phyloP scores from a whole-genome alignment of 2,888 invertebrate genomes.

The Drosophila anomalipes region DNA sequence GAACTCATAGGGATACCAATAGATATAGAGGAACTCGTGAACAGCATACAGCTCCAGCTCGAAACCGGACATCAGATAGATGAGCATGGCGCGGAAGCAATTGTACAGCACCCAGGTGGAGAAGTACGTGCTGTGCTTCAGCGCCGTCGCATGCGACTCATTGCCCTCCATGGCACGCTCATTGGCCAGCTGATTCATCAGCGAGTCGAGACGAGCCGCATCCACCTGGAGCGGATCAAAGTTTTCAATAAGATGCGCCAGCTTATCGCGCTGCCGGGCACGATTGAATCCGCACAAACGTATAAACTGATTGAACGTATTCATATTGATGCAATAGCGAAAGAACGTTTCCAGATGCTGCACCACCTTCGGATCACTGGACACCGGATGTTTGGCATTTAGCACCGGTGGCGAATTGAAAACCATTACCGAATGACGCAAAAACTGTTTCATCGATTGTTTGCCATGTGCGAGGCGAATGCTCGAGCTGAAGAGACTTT shows the following conservation, averaged over 20 bases:
- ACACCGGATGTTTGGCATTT: constrained; percentile 89
- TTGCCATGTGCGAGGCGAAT: constrained; percentile 85
- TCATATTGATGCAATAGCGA: constrained; percentile 90
- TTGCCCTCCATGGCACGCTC: constrained; percentile 89
- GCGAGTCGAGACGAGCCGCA: constrained; percentile 93
- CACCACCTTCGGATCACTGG: constrained; percentile 87
- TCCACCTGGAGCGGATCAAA: constrained; percentile 96
- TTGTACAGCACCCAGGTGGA: constrained; percentile 97
- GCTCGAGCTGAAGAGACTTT: constrained; percentile 89
- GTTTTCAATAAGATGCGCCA: constrained; percentile 93
- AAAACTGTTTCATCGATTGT: constrained; percentile 89
- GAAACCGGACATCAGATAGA: constrained; percentile 96
- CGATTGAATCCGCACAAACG: constrained; percentile 97
- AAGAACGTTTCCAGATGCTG: constrained; percentile 96
- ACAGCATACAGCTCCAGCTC: constrained; percentile 97
- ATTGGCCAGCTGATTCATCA: constrained; percentile 89
- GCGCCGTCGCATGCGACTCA: constrained; percentile 92
- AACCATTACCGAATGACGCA: constrained; percentile 93
- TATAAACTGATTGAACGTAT: constrained; percentile 93
- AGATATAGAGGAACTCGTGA: constrained; percentile 98
- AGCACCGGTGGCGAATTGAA: constrained; percentile 96
- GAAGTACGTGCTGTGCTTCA: constrained; percentile 83
- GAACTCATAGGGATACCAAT: constrained; percentile 98
- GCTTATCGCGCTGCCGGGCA: constrained; percentile 97
- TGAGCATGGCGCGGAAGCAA: constrained; percentile 95